A percentile compares a stretch with the other conserved stretches of the same genome.
phyloP scores from a whole-genome alignment of 1,140 invertebrate genomes.

The Bilobella aurantiaca region DNA sequence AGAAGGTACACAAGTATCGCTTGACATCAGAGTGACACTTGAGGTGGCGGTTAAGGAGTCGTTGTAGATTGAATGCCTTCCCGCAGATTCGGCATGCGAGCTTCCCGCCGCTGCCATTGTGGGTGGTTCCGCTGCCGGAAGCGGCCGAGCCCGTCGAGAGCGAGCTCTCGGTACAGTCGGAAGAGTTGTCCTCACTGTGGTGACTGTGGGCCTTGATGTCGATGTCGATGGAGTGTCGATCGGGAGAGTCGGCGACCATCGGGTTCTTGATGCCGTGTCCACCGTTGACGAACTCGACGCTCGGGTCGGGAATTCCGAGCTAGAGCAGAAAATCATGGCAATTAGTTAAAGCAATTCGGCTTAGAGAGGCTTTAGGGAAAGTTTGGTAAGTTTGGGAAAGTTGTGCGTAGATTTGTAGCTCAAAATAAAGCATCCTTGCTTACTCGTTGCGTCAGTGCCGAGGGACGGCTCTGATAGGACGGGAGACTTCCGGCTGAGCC shows the following conservation, averaged over 20 bases:
- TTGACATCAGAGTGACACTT: constrained; percentile 99
- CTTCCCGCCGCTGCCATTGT: constrained; percentile 46
- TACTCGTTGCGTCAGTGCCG: constrained; percentile 71
- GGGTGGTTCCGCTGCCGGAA: constrained; percentile 15
- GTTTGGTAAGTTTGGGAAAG: not conserved
- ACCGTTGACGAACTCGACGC: constrained; percentile 93
- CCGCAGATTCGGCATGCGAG: constrained; percentile 83
- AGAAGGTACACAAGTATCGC: constrained; percentile 96
- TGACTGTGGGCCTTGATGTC: constrained; percentile 33
- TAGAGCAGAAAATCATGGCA: constrained; percentile 42
- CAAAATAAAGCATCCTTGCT: constrained; percentile 40
- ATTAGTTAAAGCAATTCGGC: not conserved
- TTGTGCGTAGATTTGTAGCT: not conserved
- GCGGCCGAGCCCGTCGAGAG: constrained; percentile 28
- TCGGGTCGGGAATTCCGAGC: constrained; percentile 67
- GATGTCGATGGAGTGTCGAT: constrained; percentile 20
- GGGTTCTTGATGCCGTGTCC: constrained; percentile 99
- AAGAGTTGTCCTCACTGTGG: constrained; percentile 30
- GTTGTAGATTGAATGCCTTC: constrained; percentile 86
- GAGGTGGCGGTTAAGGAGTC: constrained; percentile 94
- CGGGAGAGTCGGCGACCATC: constrained; percentile 56
- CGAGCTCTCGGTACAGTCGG: constrained; percentile 28
- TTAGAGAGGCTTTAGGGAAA: not conserved
- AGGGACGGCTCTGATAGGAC: constrained; percentile 55
- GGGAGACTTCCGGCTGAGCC: constrained; percentile 37